phyloP scores from a whole-genome alignment of 2,113 vertebrate species.

The Danionella cerebrum region DNA sequence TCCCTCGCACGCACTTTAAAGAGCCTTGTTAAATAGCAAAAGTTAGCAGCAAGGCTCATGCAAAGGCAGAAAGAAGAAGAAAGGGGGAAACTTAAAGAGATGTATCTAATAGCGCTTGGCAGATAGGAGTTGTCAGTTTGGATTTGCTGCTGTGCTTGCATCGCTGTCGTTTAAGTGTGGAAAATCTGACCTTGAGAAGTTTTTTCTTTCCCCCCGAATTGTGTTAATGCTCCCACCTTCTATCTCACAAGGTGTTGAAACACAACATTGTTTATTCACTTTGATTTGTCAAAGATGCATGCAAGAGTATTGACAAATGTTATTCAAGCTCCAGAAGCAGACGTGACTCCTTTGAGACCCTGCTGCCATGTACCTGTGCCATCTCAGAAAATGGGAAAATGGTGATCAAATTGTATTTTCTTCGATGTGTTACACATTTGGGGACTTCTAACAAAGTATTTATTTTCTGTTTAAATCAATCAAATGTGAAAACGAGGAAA shows the following conservation, averaged over 20 bases:
- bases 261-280: conserved; percentile 73
- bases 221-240: conserved; percentile 61
- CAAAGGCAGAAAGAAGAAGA: conserved; percentile 43
- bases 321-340: conserved; percentile 42
- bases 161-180: conserved; percentile 63
- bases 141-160: conserved; percentile 56
- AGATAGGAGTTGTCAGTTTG: conserved; percentile 55
- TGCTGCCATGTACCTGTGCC: conserved; percentile 37
- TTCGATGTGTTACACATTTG: too few relatives aligned
- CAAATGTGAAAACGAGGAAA: too few relatives aligned
- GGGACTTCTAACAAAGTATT: too few relatives aligned
- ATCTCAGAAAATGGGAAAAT: too few relatives aligned
- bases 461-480: too few relatives aligned
- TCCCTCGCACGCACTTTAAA: conserved; percentile 65
- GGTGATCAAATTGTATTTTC: too few relatives aligned
- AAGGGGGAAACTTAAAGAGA: conserved; percentile 54
- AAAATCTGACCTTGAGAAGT: conserved; percentile 72
- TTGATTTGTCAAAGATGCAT: conserved; percentile 72
- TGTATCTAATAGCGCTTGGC: conserved; percentile 51
- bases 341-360: conserved; percentile 30
- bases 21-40: conserved; percentile 71
- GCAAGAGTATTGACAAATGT: conserved; percentile 69
- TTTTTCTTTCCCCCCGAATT: conserved; percentile 60
- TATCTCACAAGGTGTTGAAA: conserved; percentile 64
- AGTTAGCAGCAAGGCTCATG: conserved; percentile 55